These are phyloP conservation scores for Portevinia maculata DNA, from an alignment of 2,888 invertebrate genomes.

Conservation along the genomic window DNA sequence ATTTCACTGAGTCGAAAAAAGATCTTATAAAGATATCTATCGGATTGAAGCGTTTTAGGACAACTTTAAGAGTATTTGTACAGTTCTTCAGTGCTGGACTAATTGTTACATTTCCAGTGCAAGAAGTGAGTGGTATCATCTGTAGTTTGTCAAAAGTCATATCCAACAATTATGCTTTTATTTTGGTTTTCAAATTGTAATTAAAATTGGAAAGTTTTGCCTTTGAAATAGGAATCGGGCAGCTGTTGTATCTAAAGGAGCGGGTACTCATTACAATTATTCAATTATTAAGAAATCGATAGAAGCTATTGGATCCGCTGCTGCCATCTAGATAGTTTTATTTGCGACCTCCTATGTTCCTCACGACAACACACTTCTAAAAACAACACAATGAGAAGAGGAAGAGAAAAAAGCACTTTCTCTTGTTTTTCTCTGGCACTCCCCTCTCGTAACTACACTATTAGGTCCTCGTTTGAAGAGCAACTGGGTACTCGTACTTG, in stretches of 20 bases:
- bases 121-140: constrained; percentile 41
- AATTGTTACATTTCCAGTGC: constrained; percentile 37
- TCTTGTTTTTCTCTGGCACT: constrained; percentile 44
- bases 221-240: constrained; percentile 1
- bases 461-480: constrained; percentile 46
- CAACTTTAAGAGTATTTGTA: constrained; percentile 47
- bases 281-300: constrained; percentile 49
- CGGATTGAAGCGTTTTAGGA: constrained; percentile 36
- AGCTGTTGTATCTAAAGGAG: constrained; percentile 26
- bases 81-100: constrained; percentile 45
- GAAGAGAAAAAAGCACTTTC: constrained; percentile 66
- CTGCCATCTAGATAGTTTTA: constrained; percentile 45
- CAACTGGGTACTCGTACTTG: constrained; percentile 8
- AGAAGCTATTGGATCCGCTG: constrained; percentile 12
- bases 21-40: constrained; percentile 21
- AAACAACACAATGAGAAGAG: constrained; percentile 26
- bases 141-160: neutral
- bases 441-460: neutral
- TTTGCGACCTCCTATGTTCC: constrained; percentile 51
- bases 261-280: constrained; percentile 41
- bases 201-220: constrained; percentile 57
- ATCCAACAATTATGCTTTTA: constrained; percentile 16
- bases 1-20: constrained; percentile 29
- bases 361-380: constrained; percentile 65
- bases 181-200: constrained; percentile 42